phyloP scores from a whole-genome alignment of 1,140 invertebrate species.

The Eriocheir sinensis region DNA sequence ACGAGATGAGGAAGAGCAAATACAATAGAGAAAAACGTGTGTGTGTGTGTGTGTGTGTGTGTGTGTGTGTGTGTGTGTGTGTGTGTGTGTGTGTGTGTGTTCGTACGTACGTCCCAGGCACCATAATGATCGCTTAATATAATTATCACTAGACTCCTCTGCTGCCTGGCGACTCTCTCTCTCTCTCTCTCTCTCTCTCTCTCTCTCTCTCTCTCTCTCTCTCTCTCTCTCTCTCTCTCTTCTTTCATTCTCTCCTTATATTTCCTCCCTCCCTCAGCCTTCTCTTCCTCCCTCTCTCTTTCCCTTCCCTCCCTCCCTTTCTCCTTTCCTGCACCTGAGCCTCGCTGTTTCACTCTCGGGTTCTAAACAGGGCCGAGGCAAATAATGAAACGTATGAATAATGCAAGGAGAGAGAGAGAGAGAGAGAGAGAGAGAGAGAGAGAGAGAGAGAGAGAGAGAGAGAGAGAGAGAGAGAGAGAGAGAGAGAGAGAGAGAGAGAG shows the following conservation, averaged over 20 bases:
- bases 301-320: background rate
- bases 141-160: too few relatives aligned
- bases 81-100: too few relatives aligned
- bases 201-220: background rate
- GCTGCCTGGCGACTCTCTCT: background rate
- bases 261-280: background rate
- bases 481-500: constrained; percentile 59
- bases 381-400: background rate
- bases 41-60: too few relatives aligned
- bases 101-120: too few relatives aligned
- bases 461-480: constrained; percentile 74
- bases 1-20: too few relatives aligned
- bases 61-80: too few relatives aligned
- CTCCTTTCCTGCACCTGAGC: background rate
- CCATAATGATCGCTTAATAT: too few relatives aligned
- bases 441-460: constrained; percentile 74
- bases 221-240: background rate
- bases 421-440: constrained; percentile 74
- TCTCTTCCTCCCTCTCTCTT: background rate
- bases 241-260: background rate
- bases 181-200: background rate
- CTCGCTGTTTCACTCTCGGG: background rate
- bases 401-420: constrained; percentile 39
- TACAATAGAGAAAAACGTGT: too few relatives aligned
- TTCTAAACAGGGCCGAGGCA: background rate